Evolutionary conservation across 2,113 vertebrate genomes (phyloP).

Genomic region (Thymallus thymallus): DNA sequence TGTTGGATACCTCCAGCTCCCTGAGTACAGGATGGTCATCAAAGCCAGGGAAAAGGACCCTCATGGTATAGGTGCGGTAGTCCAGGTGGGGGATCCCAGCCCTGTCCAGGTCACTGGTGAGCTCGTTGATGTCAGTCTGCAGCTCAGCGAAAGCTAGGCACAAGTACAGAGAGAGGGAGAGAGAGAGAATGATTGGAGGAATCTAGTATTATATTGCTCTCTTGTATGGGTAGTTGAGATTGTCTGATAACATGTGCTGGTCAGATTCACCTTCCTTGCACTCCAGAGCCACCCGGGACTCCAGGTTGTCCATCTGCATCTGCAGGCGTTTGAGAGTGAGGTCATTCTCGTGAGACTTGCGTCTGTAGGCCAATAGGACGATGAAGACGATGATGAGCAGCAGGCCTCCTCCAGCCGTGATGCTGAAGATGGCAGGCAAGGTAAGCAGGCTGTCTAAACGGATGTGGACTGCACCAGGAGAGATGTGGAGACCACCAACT

Average conservation of each 20-base stretch:
- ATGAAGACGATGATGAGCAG: constrained; percentile 94
- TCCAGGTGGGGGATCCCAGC: constrained; percentile 94
- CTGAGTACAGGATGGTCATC: constrained; percentile 95
- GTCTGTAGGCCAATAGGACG: constrained; percentile 94
- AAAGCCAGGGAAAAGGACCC: constrained; percentile 96
- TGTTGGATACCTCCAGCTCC: constrained; percentile 88
- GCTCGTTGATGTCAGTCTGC: constrained; percentile 96
- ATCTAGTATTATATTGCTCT: too few relatives aligned
- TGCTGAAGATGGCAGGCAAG: constrained; percentile 94
- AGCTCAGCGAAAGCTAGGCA: constrained; percentile 91
- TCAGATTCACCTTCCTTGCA: constrained; percentile 89
- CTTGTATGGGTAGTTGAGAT: too few relatives aligned
- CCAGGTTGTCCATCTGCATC: constrained; percentile 99
- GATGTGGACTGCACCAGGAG: constrained; percentile 90
- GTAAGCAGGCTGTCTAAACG: constrained; percentile 93
- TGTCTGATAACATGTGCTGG: not conserved
- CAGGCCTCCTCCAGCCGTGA: constrained; percentile 90
- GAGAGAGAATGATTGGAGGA: too few relatives aligned
- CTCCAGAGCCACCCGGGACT: constrained; percentile 94
- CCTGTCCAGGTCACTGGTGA: constrained; percentile 95
- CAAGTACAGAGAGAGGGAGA: not conserved
- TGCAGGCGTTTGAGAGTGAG: constrained; percentile 96
- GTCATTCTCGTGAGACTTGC: constrained; percentile 95
- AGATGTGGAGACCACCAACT: constrained; percentile 91
- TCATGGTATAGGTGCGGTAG: constrained; percentile 96